A percentile compares a stretch with the other conserved stretches of the same genome.
These are phyloP conservation scores for Thalassaphorura encarpata DNA, from an alignment of 1,140 invertebrate genomes.

Conservation along the genomic window DNA sequence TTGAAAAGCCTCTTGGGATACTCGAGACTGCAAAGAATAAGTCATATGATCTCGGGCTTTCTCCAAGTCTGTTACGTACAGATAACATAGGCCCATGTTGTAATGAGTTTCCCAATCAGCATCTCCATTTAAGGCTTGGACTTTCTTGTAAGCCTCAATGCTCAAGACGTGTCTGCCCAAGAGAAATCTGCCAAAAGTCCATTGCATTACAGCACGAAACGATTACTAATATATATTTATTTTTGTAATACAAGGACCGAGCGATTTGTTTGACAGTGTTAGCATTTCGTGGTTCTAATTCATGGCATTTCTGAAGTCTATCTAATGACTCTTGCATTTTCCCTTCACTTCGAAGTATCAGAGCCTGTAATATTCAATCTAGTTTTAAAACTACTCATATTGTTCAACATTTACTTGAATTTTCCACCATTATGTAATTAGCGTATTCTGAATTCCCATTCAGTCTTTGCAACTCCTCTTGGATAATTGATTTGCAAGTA, in stretches of 20 bases:
- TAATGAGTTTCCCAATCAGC: conserved; percentile 60
- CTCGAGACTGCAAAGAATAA: conserved; percentile 58
- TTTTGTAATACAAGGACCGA: conserved; percentile 66
- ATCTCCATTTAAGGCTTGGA: conserved; percentile 50
- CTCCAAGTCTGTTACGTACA: conserved; percentile 46
- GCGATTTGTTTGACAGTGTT: conserved; percentile 74
- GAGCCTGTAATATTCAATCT: conserved; percentile 46
- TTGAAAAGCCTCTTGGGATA: conserved; percentile 59
- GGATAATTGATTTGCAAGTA: conserved; percentile 61
- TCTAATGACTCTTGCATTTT: conserved; percentile 71
- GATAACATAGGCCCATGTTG: conserved; percentile 56
- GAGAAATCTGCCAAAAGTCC: conserved; percentile 48
- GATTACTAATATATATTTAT: too few species aligned
- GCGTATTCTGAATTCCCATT: conserved; percentile 71
- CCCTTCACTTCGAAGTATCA: conserved; percentile 67
- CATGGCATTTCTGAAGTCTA: conserved; percentile 63
- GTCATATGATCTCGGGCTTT: conserved; percentile 60
- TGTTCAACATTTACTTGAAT: not conserved
- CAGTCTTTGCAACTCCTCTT: conserved; percentile 56
- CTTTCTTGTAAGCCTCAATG: conserved; percentile 65
- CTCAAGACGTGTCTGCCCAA: conserved; percentile 63
- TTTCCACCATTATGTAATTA: conserved; percentile 63
- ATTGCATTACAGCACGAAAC: not conserved
- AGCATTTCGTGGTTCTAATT: conserved; percentile 59
- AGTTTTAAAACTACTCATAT: too few species aligned